These are phyloP conservation scores for Micronycteris hirsuta DNA, from an alignment of 2,113 vertebrate species.

Conservation along the genomic window DNA sequence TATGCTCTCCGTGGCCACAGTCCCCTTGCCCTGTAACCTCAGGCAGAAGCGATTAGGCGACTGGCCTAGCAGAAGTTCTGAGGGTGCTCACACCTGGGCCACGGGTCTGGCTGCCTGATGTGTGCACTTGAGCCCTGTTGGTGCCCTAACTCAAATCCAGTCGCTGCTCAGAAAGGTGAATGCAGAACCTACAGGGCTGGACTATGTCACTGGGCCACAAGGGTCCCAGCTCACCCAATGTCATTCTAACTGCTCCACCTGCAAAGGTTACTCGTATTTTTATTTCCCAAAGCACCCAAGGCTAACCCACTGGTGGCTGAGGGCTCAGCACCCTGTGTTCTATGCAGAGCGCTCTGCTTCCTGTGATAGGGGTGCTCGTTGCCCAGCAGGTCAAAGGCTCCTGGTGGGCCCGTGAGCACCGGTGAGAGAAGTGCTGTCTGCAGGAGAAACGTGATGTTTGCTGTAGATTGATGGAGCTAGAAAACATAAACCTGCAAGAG, in stretches of 20 bases:
- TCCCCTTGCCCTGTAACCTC: background rate
- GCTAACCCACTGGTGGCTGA: background rate
- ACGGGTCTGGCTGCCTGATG: background rate
- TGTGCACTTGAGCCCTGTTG: background rate
- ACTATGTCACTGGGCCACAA: background rate
- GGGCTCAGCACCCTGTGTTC: background rate
- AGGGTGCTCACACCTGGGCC: fast-evolving
- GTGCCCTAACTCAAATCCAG: background rate
- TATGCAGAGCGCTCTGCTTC: fast-evolving
- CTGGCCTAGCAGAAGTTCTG: fast-evolving
- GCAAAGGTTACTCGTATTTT: constrained; percentile 18
- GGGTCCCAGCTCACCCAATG: background rate
- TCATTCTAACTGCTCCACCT: background rate
- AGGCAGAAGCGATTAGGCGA: background rate
- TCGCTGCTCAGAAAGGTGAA: background rate
- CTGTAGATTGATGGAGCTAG: background rate
- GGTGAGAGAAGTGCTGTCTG: constrained; percentile 14
- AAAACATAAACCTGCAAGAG: constrained; percentile 5
- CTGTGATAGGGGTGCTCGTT: constrained; percentile 60
- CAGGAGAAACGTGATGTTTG: background rate
- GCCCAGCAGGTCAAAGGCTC: constrained; percentile 54
- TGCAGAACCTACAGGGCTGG: background rate
- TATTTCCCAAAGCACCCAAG: constrained; percentile 54
- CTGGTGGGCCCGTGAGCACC: constrained; percentile 31
- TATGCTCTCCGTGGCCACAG: no score